Evolutionary conservation across 2,888 invertebrate genomes (phyloP), one percentile per base, ranked within the genome.

Genomic region (Leptogaster cylindrica): DNA sequence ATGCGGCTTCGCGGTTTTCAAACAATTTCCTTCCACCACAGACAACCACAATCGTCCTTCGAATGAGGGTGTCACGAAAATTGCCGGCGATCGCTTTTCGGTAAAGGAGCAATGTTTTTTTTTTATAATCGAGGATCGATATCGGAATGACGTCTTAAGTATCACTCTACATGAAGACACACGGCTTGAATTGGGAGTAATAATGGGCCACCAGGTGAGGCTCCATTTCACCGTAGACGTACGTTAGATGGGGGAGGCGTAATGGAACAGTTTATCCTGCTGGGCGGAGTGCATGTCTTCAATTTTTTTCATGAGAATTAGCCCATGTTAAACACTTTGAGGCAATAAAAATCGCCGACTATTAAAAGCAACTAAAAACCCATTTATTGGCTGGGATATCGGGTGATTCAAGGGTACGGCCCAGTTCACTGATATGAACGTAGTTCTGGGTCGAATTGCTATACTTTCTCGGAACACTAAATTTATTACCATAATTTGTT

Each of bases 21-120:
- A 44, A 20, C 27, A 28, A n/a, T 44, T 23, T n/a, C n/a, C n/a
- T 28, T 41, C 16, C 27, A 61, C 28, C 27, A 8, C 58, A 6
- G n/a, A 41, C 14, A 25, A n/a, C 12, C 25, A 8, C 31, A 7
- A 7, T 31, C 31, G 10, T 6, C 6, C 46, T 3, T 12, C 3
- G 7, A 25, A 23, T 14, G 41, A 10, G 44, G 41, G 44, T 27
- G 61, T 61, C 41, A 41, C 41, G 44, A 61, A 61, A 41, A 25
- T 58, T 23, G 61, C 14, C 25, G 14, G 61, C 27, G 44, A 61
- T 61, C 28, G 61, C 10, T 61, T 41, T 61, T 28, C 25, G n/a
- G n/a, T n/a, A n/a, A n/a, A n/a, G n/a, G n/a, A n/a, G n/a, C n/a
- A n/a, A n/a, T n/a, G n/a, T n/a, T n/a, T n/a, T n/a, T n/a, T n/a